Base-by-base conservation (phyloP, 2,113 vertebrate species). In the Syrmaticus mikado region DNA sequence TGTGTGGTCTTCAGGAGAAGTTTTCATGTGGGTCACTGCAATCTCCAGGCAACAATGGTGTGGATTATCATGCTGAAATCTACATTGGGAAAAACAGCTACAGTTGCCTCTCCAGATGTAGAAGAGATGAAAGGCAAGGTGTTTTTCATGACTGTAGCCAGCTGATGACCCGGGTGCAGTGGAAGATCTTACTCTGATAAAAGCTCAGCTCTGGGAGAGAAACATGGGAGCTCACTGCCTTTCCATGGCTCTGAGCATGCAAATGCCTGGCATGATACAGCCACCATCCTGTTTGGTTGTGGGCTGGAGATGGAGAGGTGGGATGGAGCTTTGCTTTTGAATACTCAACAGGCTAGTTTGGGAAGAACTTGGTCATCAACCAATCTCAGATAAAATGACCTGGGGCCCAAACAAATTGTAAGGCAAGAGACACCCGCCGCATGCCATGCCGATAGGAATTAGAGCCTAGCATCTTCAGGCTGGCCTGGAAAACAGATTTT, bases 1-100 rank as follows among this genome's bases (percentile, higher is more conserved):
- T 94, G 89, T 85, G 94, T 95, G 93, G 94, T 96, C 93, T 77
- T 81, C 72, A 92, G 79, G 52, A 92, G 68, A 48, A 83, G 72
- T 88, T 77, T 85, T 91, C 57, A 83, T 92, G 90, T 95, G 89
- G 89, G 61, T 85, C 94, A 58, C 6, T 90, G 76, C 40, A 85
- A 75, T 91, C 85, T 71, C 65, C 61, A 25, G 0, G 6, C 52
- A 94, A 91, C 85, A 94, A 81, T 81, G 85, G 60, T 65, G 52
- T 11, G 61, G 91, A 64, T 89, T 93, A 87, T 91, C 27, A 0
- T 61, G 38, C 74, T 68, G 76, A 91, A 94, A 92, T 85, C 76
- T 81, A 55, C 48, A 74, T 87, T 75, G 68, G 52, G 85, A 46
- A 83, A 87, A 92, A 77, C 5, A 73, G 61, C n/a, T 93, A 71